Base-by-base conservation (phyloP, 2,888 invertebrate species). In the Pandemis heparana region DNA sequence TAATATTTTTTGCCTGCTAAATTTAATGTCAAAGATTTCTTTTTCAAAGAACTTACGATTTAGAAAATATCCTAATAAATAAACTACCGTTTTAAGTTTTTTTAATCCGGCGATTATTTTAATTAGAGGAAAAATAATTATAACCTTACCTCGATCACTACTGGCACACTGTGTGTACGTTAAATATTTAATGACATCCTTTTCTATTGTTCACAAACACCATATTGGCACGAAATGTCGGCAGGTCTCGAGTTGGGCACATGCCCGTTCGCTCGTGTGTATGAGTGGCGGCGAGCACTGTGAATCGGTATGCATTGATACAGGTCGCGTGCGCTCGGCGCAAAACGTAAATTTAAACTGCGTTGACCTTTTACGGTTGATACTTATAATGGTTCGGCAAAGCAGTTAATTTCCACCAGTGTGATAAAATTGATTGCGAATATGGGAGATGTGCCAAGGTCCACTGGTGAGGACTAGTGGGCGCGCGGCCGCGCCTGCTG, bases 311-410 rank as follows among this genome's bases (percentile, higher is more conserved):
- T 75, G 83, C 80, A 86, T 85, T 14, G 14, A 61, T 48, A 41
- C 59, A 85, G 83, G 82, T 75, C 82, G 82, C 83, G 83, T 81
- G 86, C 85, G 81, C 79, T 75, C 83, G 75, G 75, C 71, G 67
- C 77, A 48, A 79, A 81, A 82, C 80, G 83, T 86, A 83, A 86
- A 87, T 81, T 85, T 87, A 86, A 80, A 80, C 85, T 82, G 82
- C 78, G 81, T 80, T 82, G 83, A 82, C 80, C 80, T 82, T 80
- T 80, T 78, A 76, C 73, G 71, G 70, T 74, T 75, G 77, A 75
- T 72, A 76, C 76, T 75, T 75, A 77, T 77, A 74, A 66, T 64
- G 74, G 53, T 74, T 64, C 70, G 68, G 74, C 39, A 60, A 70
- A 75, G 53, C 59, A 70, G 71, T 72, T 72, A 72, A 72, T 71